Base-by-base conservation (phyloP, 2,888 invertebrate species). In the Chrysolina oricalcia region DNA sequence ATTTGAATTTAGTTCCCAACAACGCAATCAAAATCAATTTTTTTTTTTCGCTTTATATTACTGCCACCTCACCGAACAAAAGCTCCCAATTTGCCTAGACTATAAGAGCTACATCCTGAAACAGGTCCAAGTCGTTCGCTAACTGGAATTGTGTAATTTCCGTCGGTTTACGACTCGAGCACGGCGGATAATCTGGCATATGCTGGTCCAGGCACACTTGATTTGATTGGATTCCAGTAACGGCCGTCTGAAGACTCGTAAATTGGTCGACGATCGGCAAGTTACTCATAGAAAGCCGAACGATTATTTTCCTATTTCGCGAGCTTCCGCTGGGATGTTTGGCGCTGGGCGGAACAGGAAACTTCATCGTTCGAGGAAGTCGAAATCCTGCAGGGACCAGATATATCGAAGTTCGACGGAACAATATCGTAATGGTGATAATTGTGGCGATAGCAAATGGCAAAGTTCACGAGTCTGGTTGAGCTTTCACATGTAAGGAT, bases 151-250 rank as follows among this genome's bases (percentile, higher is more conserved):
- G 85, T 82, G 87, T 85, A 87, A 87, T 87, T 87, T 87, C 86
- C 87, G 86, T 82, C 84, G 82, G 84, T 86, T 87, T 86, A 87
- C 86, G 85, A 85, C 76, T 79, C 74, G 76, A 80, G 76, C 74
- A 66, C 46, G 66, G 23, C 83, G 81, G 82, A 80, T 79, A 80
- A 83, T 83, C 83, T 77, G 78, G 80, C 83, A 84, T 83, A 82
- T 79, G 78, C 83, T 77, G 79, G 82, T 79, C 83, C 82, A 82
- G 84, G 84, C 85, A 85, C 86, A 86, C 86, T 87, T 85, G 85
- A 86, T 87, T 86, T 86, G 87, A 87, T 87, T 87, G 87, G 87
- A 87, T 87, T 85, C 84, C 84, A 80, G 84, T 84, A 85, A 85
- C 85, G 84, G 83, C 85, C 85, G 85, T 82, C 86, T 81, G 85